Percentiles rank a stretch among this genome's conserved stretches.
Evolutionary conservation across 1,140 invertebrate genomes (phyloP).

Genomic region (Zophobas morio): DNA sequence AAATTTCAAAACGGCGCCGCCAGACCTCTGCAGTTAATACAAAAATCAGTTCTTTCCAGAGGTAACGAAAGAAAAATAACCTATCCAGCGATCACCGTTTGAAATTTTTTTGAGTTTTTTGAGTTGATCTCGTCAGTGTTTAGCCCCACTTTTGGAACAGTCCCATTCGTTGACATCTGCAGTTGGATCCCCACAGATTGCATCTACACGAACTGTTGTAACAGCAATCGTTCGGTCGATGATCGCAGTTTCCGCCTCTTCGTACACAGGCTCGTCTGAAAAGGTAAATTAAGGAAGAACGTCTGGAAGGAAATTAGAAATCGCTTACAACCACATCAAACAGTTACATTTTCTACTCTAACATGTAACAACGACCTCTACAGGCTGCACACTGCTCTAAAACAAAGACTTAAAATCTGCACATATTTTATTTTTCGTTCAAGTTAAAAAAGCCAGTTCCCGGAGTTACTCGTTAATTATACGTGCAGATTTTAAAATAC

Average conservation of each 20-base stretch:
- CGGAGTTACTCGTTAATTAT: background rate
- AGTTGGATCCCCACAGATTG: slow-evolving; percentile 93
- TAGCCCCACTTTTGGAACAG: slow-evolving; percentile 93
- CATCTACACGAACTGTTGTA: slow-evolving; percentile 88
- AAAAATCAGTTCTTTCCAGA: slow-evolving; percentile 57
- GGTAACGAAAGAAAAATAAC: slow-evolving; percentile 44
- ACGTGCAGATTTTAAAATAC: slow-evolving; percentile 8
- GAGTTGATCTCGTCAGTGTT: slow-evolving; percentile 54
- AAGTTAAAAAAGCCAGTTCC: background rate
- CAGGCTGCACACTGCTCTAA: background rate
- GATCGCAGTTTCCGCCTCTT: slow-evolving; percentile 86
- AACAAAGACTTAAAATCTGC: background rate
- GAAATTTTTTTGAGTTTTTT: slow-evolving; percentile 2
- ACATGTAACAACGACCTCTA: slow-evolving; percentile 30
- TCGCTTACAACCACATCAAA: slow-evolving; percentile 62
- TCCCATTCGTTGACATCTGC: slow-evolving; percentile 89
- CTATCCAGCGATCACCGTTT: slow-evolving; percentile 24
- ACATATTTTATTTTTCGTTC: background rate
- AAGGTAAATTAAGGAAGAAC: slow-evolving; percentile 89
- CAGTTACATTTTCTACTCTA: slow-evolving; percentile 23
- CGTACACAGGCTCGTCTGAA: slow-evolving; percentile 88
- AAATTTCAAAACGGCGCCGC: slow-evolving; percentile 47
- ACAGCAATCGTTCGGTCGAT: slow-evolving; percentile 89
- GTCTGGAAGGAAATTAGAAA: slow-evolving; percentile 77
- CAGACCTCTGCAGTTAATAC: slow-evolving; percentile 37